Evolutionary conservation across 2,888 invertebrate genomes (phyloP), one percentile per base, ranked within the genome.

Genomic region (Chamaedrilus cognettii): DNA sequence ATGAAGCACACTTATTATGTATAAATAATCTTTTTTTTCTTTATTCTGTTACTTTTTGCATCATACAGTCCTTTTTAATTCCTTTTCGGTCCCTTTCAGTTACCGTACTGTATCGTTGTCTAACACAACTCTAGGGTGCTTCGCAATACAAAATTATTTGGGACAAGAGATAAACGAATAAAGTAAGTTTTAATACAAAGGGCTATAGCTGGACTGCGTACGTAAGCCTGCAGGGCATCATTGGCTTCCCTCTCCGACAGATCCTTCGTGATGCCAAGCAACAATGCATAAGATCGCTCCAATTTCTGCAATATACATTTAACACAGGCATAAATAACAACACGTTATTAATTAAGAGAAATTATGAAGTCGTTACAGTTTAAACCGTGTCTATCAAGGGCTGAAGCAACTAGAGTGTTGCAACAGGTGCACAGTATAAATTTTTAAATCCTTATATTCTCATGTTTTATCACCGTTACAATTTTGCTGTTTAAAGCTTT

Each of bases 171-270:
- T n/a, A n/a, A n/a, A n/a, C n/a, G n/a, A n/a, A n/a, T n/a, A n/a
- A n/a, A n/a, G n/a, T n/a, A n/a, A n/a, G n/a, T n/a, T n/a, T n/a
- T n/a, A n/a, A n/a, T n/a, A n/a, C n/a, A n/a, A n/a, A n/a, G n/a
- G 33, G 1, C 1, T 63, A 35, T n/a, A 3, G 4, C 11, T 23
- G 28, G 5, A 23, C n/a, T 60, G 77, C 82, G 78, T 73, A 94
- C 91, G 71, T 93, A 90, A 83, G 91, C 92, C 81, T 93, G 94
- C 61, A 96, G 87, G 34, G 91, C 90, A 83, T 96, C 96, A 83
- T 96, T 95, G 77, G 92, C 90, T 86, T 96, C 96, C 81, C 95
- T 92, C 80, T 96, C 96, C 77, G 93, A 94, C 78, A 93, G 88
- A 75, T 93, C 94, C 74, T 88, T 87, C 68, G 90, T 90, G 77